Evolutionary conservation across 2,113 vertebrate species (phyloP), one percentile per base, ranked within the genome.

Genomic region (Lamprologus ornatipinnis): DNA sequence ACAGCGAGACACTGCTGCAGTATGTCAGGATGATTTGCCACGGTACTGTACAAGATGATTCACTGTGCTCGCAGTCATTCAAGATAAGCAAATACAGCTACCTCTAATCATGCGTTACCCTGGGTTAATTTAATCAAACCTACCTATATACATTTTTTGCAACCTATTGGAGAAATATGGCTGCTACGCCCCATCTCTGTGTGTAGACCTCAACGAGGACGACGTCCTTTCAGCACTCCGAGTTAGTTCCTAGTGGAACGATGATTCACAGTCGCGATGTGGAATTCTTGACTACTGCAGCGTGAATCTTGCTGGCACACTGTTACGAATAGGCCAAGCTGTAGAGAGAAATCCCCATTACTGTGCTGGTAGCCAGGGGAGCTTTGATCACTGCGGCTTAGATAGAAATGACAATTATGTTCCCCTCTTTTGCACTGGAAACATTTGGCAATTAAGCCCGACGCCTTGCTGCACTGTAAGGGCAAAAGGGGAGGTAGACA

Each of bases 371-470:
- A 94, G 88, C 90, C 85, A 81, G 75, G 90, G 87, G 88, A 88
- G 94, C 95, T 96, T 96, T 96, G 95, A 95, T 96, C 95, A 94
- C 88, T 63, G 87, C 90, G 80, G 92, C 91, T 95, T 91, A 85
- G 84, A 92, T 91, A 93, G 94, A 96, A 94, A 96, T 94, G 90
- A 95, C 95, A 95, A 95, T 96, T 95, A 96, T 91, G 81, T 94
- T 95, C 93, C 86, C 84, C 82, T 90, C 85, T 93, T 86, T 91
- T 94, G 92, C 90, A 68, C 85, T 86, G 90, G 88, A 94, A 95
- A 94, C 60, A 81, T 94, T 95, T 80, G 80, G 89, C 95, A 96
- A 95, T 96, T 96, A 96, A 93, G 91, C 87, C 60, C 5, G 57
- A 92, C 40, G 90, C 84, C 85, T 90, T 90, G 85, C 80, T 94